Base-by-base conservation (phyloP, 2,797 vertebrate genomes). In the Ambastaia sidthimunki region DNA sequence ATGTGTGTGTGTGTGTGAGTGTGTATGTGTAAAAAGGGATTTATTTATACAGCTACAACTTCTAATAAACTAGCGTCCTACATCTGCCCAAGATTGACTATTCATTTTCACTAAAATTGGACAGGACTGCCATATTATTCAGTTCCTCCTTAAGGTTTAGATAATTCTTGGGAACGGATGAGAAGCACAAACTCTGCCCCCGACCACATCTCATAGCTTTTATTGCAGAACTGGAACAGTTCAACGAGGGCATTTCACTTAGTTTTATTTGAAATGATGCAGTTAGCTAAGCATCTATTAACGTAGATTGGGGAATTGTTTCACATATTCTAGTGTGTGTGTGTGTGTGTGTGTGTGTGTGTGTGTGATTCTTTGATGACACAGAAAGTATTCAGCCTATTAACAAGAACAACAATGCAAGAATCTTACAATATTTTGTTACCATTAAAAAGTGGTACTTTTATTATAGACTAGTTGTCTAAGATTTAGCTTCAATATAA, bases 41-140 rank as follows among this genome's bases (percentile, higher is more conserved):
- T 71, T 52, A 68, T 63, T 52, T 59, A 21, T 59, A 57, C 21
- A 62, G 25, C 66, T 70, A 70, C 68, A 69, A 77, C 76, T 78
- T 25, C 18, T 71, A 78, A 78, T 62, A 57, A 71, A 77, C 41
- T 69, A 69, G 63, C 34, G 16, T 76, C 66, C 62, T 67, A 57
- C 16, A 47, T 18, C 54, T 59, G 23, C n/a, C 12, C 23, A 21
- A 44, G 7, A 47, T 44, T 59, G 65, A 41, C 54, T 34, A 69
- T 60, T 69, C 7, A 59, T 77, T 77, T 69, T 60, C 37, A 41
- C 37, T 37, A 37, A 5, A 37, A 37, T 37, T 37, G 34, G 34
- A 71, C 55, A 50, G 18, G 54, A 70, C 37, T 62, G 28, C 70
- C 55, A 60, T 55, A 62, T 78, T 78, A 78, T 62, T 78, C 37